A percentile compares a stretch with the other conserved stretches of the same genome.
Conservation (phyloP, 2,113 vertebrate species). For the Alexandromys fortis region DNA sequence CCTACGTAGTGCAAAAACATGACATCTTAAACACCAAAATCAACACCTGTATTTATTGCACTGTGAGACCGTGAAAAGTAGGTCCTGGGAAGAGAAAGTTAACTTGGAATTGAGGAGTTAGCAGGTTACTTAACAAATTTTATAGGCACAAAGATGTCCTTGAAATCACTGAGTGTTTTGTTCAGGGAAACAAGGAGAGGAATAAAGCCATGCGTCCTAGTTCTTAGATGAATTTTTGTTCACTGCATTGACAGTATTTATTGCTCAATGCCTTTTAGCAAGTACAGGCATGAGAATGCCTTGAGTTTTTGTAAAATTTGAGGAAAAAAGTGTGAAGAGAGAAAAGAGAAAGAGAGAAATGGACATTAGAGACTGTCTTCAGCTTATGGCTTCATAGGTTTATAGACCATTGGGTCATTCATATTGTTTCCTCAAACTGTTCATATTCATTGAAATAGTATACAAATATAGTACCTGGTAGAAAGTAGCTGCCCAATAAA, state of each 20-base stretch:
- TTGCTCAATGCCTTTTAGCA: slow-evolving; percentile 5
- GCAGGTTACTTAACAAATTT: slow-evolving; percentile 20
- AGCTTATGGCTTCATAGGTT: background rate
- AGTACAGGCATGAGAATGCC: background rate
- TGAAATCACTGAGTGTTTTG: slow-evolving; percentile 63
- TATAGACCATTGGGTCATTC: slow-evolving; percentile 1
- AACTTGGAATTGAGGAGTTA: slow-evolving; percentile 45
- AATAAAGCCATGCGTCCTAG: background rate
- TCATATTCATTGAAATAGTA: slow-evolving; percentile 25
- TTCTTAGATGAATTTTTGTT: slow-evolving; percentile 33
- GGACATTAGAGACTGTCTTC: slow-evolving; percentile 1
- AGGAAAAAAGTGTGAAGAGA: background rate
- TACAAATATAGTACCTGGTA: background rate
- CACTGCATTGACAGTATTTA: background rate
- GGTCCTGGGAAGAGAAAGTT: background rate
- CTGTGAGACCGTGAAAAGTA: slow-evolving; percentile 28
- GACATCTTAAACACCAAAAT: slow-evolving; percentile 60
- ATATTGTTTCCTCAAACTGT: background rate
- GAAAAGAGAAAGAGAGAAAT: background rate
- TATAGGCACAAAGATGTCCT: slow-evolving; percentile 5
- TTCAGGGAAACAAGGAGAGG: slow-evolving; percentile 28
- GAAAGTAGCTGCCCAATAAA: background rate
- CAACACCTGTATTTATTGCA: slow-evolving; percentile 4
- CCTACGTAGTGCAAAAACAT: slow-evolving; percentile 1
- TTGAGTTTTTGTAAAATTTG: background rate